These are phyloP conservation scores for Cavia porcellus DNA, from an alignment of 2,113 vertebrate genomes.

Conservation along the genomic window DNA sequence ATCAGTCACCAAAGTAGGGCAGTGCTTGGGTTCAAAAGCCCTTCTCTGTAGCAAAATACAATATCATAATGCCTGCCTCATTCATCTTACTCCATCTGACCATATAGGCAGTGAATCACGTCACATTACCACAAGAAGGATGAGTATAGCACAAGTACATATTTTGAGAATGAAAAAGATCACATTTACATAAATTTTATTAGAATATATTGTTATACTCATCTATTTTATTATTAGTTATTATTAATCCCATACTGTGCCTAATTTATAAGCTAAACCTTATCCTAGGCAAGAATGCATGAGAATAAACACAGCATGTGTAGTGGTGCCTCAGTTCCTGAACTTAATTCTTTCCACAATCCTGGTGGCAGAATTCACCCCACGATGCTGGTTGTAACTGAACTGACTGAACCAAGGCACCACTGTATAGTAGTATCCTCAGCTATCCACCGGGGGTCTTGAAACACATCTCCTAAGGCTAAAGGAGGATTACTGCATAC, in stretches of 20 bases:
- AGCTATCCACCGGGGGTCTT: neutral
- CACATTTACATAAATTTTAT: neutral
- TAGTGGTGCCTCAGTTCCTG: neutral
- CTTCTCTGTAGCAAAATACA: neutral
- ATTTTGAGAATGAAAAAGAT: neutral
- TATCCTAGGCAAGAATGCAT: neutral
- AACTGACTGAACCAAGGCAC: neutral
- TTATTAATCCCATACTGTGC: neutral
- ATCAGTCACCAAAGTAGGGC: neutral
- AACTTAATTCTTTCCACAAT: neutral
- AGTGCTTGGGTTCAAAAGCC: neutral
- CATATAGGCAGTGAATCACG: neutral
- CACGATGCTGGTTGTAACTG: neutral
- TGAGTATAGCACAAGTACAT: neutral
- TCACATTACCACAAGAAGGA: neutral
- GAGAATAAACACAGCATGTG: neutral
- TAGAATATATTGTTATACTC: neutral
- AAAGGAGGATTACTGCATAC: neutral
- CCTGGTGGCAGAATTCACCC: neutral
- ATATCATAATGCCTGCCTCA: neutral
- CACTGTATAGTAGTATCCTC: neutral
- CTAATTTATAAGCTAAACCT: neutral
- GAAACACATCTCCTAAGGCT: neutral
- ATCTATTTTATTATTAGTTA: neutral
- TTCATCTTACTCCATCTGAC: neutral